These are phyloP conservation scores for Diplodus puntazzo DNA, from an alignment of 2,797 vertebrate genomes.

Conservation along the genomic window DNA sequence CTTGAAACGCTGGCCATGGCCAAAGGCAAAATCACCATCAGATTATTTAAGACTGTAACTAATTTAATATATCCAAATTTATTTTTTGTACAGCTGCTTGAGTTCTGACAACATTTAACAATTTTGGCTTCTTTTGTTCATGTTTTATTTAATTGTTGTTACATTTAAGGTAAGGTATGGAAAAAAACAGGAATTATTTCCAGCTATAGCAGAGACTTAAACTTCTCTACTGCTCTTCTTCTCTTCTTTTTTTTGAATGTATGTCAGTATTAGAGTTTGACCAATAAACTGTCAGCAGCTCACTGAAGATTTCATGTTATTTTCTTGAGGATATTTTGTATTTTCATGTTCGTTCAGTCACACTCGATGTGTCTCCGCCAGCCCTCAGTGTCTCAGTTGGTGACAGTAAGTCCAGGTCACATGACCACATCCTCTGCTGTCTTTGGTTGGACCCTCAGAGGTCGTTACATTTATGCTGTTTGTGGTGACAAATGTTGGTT, in stretches of 20 bases:
- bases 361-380: not conserved
- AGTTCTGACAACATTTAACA: too few species aligned
- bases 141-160: too few species aligned
- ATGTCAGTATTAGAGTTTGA: not conserved
- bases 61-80: too few species aligned
- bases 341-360: not conserved
- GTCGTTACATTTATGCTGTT: not conserved
- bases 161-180: not conserved
- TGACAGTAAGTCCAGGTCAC: constrained; percentile 12
- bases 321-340: not conserved
- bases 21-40: too few species aligned
- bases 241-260: not conserved
- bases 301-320: not conserved
- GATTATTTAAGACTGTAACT: too few species aligned
- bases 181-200: not conserved
- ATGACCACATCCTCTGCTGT: constrained; percentile 3
- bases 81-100: too few species aligned
- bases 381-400: not conserved
- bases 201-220: not conserved
- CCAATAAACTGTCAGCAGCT: not conserved
- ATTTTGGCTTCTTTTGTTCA: too few species aligned
- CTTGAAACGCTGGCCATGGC: too few species aligned
- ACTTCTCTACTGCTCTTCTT: too few species aligned
- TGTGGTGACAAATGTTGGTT: not conserved
- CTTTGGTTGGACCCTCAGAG: not conserved